These are phyloP conservation scores for Parnassius apollo DNA, from an alignment of 2,888 invertebrate genomes.

Conservation along the genomic window DNA sequence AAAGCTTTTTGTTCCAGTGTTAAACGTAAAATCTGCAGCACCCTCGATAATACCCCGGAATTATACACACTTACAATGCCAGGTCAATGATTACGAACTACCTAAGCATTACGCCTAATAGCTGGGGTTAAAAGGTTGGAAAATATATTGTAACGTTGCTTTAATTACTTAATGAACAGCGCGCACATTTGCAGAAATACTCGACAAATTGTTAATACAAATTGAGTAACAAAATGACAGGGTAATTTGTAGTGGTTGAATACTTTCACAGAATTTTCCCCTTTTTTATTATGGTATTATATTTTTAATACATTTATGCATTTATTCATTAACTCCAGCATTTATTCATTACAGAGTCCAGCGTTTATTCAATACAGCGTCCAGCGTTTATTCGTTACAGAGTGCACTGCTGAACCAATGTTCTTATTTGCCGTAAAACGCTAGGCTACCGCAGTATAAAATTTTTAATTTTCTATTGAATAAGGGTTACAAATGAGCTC, in stretches of 20 bases:
- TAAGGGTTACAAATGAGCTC: no score
- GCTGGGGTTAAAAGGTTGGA: constrained; percentile 28
- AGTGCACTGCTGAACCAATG: no score
- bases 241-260: not conserved
- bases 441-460: no score
- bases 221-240: constrained; percentile 14
- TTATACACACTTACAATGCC: constrained; percentile 18
- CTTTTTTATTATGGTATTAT: not conserved
- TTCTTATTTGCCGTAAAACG: no score
- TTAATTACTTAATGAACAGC: constrained; percentile 23
- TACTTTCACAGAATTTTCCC: not conserved
- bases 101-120: constrained; percentile 18
- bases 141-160: constrained; percentile 17
- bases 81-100: constrained; percentile 37
- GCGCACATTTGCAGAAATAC: constrained; percentile 1
- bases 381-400: no score
- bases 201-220: constrained; percentile 11
- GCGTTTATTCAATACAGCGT: no score
- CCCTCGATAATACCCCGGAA: constrained; percentile 12
- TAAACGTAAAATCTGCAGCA: constrained; percentile 1
- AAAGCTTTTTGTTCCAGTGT: no score
- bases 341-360: no score
- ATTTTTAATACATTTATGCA: no score
- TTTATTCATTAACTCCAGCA: no score
- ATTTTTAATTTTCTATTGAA: no score